Conservation (phyloP, 2,113 vertebrate genomes). For the Cochlearius cochlearius region DNA sequence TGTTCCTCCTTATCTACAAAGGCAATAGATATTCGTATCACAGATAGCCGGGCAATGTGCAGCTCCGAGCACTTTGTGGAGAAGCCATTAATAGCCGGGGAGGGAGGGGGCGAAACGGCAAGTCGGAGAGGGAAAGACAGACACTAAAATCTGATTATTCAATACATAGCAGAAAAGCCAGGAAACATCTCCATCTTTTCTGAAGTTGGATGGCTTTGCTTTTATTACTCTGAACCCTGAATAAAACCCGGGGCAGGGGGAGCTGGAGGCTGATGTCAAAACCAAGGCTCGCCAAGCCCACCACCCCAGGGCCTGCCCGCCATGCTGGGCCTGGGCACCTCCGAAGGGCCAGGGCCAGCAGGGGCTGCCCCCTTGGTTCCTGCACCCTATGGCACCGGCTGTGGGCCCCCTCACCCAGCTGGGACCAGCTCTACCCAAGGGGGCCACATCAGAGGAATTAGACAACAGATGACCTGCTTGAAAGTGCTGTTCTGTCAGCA, state of each 20-base stretch:
- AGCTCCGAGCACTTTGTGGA: background rate
- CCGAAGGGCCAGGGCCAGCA: background rate
- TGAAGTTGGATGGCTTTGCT: background rate
- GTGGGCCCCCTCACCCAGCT: too few species aligned
- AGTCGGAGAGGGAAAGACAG: background rate
- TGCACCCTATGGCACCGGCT: rapidly evolving
- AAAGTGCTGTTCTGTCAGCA: background rate
- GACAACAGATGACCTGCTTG: too few species aligned
- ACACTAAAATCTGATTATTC: background rate
- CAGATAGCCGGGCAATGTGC: rapidly evolving
- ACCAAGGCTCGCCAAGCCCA: background rate
- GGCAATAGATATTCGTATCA: background rate
- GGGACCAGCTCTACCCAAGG: background rate
- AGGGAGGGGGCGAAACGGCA: background rate
- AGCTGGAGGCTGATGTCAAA: background rate
- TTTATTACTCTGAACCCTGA: background rate
- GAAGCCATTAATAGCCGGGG: too few species aligned
- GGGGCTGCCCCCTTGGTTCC: too few species aligned
- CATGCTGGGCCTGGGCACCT: background rate
- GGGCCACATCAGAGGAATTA: rapidly evolving
- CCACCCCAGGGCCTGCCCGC: background rate
- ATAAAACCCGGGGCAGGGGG: rapidly evolving
- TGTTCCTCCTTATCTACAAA: background rate
- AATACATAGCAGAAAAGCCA: background rate
- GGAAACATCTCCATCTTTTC: background rate